A percentile compares a stretch with the other conserved stretches of the same genome.
Evolutionary conservation across 2,113 vertebrate genomes (phyloP).

Genomic region (Tetraodon nigroviridis): DNA sequence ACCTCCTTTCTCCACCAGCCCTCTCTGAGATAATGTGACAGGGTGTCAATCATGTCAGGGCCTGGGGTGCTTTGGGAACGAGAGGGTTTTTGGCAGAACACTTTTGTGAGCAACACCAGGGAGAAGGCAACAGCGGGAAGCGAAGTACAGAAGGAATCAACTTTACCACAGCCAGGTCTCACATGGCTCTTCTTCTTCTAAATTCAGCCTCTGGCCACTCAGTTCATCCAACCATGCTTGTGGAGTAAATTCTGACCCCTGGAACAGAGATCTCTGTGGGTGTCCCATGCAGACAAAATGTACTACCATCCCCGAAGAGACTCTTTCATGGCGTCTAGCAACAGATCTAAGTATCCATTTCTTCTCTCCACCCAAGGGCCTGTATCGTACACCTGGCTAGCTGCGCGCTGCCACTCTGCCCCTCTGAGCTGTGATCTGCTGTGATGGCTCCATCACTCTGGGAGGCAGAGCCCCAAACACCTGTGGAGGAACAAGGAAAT

Average conservation of each 20-base stretch:
- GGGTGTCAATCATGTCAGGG: conserved; percentile 63
- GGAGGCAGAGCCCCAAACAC: conserved; percentile 55
- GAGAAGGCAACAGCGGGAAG: conserved; percentile 65
- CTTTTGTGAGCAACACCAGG: conserved; percentile 65
- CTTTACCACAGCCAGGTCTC: conserved; percentile 40
- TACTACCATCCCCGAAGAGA: conserved; percentile 36
- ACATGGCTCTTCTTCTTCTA: conserved; percentile 27
- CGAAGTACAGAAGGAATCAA: conserved; percentile 32
- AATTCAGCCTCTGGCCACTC: conserved; percentile 28
- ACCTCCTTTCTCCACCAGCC: conserved; percentile 48
- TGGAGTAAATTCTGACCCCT: conserved; percentile 38
- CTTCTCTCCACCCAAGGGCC: conserved; percentile 34
- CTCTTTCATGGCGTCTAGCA: conserved; percentile 31
- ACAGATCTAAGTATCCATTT: conserved; percentile 38
- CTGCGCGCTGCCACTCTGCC: conserved; percentile 61
- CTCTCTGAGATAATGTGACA: conserved; percentile 68
- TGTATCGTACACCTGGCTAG: conserved; percentile 19
- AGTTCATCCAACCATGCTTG: conserved; percentile 19
- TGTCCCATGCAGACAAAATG: conserved; percentile 43
- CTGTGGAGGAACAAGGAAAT: conserved; percentile 57
- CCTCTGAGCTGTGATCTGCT: conserved; percentile 57
- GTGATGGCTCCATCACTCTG: conserved; percentile 61
- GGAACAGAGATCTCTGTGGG: conserved; percentile 27
- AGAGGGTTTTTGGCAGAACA: conserved; percentile 58
- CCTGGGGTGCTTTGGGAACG: conserved; percentile 58